Conservation (phyloP, 37 sponge, comb jelly and placozoan genomes). For the Hexactinellida sp. region DNA sequence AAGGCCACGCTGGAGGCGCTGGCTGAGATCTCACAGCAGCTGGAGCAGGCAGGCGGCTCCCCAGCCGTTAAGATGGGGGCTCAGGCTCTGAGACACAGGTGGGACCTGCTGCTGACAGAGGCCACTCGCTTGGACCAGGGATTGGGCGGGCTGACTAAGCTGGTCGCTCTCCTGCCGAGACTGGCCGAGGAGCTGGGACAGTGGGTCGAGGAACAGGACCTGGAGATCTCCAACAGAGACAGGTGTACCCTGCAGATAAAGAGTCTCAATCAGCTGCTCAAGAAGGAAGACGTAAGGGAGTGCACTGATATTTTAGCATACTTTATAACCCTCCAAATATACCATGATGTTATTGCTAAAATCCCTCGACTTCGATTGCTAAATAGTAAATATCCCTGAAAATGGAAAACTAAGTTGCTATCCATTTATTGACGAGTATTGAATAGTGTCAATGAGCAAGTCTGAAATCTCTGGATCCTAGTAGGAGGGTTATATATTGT, state of each 20-base stretch:
- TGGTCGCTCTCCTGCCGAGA: background rate
- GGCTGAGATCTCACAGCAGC: background rate
- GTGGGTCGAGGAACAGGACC: background rate
- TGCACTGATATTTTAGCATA: too few relatives aligned
- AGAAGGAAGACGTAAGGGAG: background rate
- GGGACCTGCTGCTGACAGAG: background rate
- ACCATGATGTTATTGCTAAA: too few relatives aligned
- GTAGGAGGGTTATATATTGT: too few relatives aligned
- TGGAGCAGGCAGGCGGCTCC: background rate
- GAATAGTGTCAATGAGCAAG: too few relatives aligned
- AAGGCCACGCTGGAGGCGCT: background rate
- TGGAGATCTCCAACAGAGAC: background rate
- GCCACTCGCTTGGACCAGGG: background rate
- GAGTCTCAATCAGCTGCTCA: background rate
- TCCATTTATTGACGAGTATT: too few relatives aligned
- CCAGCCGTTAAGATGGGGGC: background rate
- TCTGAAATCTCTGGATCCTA: too few relatives aligned
- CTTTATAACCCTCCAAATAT: too few relatives aligned
- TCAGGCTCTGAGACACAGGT: background rate
- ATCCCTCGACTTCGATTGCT: too few relatives aligned
- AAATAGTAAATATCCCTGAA: too few relatives aligned
- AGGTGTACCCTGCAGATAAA: background rate
- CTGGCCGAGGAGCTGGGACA: background rate
- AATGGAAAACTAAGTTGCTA: too few relatives aligned
- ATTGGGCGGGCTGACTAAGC: background rate